Percentiles rank a stretch among this genome's conserved stretches.
Conservation (phyloP, 2,888 invertebrate species). For the Lasius platythorax region DNA sequence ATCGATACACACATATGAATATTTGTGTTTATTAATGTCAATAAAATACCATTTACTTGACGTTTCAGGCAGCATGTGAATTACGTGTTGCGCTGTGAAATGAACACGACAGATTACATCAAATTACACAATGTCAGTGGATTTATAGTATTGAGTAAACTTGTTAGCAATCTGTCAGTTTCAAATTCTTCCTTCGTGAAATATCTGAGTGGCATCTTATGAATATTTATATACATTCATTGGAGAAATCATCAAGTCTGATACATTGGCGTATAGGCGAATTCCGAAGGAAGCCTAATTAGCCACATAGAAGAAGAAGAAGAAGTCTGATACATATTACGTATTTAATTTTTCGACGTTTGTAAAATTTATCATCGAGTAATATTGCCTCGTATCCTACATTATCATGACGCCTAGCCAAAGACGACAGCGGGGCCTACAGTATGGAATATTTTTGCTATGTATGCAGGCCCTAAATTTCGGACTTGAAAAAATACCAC, state of each 20-base stretch:
- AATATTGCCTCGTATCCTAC: not conserved
- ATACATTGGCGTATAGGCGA: no score
- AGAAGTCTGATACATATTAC: not conserved
- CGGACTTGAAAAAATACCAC: constrained; percentile 87
- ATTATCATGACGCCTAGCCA: constrained; percentile 74
- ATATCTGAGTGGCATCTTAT: constrained; percentile 89
- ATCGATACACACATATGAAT: not conserved
- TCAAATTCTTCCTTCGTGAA: constrained; percentile 89
- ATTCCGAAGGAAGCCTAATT: no score
- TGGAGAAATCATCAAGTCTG: constrained; percentile 79
- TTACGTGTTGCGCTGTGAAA: constrained; percentile 82
- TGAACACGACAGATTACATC: constrained; percentile 78
- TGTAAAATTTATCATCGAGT: not conserved
- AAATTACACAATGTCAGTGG: constrained; percentile 81
- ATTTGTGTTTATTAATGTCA: not conserved
- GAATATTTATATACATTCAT: constrained; percentile 87
- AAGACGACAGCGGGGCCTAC: constrained; percentile 81
- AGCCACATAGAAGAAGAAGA: no score
- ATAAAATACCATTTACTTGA: not conserved
- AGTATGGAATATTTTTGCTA: constrained; percentile 82
- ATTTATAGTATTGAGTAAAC: constrained; percentile 86
- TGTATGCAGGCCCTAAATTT: constrained; percentile 82
- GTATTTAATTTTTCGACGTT: not conserved
- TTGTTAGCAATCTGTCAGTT: constrained; percentile 88
- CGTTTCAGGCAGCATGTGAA: not conserved